A percentile compares a stretch with the other conserved stretches of the same genome.
These are phyloP conservation scores for Pavo muticus DNA, from an alignment of 2,113 vertebrate genomes.

Conservation along the genomic window DNA sequence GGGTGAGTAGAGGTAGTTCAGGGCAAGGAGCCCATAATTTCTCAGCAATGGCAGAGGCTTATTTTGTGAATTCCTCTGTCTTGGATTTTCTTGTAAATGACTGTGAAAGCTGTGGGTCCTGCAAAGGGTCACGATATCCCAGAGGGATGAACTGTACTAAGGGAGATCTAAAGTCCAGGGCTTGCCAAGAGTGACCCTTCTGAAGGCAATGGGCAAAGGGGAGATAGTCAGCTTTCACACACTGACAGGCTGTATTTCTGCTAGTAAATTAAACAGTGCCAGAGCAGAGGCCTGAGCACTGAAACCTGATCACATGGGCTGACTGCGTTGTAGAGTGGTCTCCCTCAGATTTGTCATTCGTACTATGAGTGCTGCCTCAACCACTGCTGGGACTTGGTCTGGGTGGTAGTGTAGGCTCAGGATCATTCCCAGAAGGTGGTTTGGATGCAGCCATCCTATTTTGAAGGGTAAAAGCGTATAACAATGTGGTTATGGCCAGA, in stretches of 20 bases:
- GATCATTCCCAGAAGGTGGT: background rate
- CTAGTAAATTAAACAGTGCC: background rate
- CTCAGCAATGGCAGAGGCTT: background rate
- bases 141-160: background rate
- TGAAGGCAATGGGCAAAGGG: background rate
- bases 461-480: background rate
- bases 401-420: background rate
- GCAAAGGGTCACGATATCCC: background rate
- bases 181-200: background rate
- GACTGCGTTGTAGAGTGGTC: background rate
- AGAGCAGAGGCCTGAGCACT: background rate
- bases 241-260: accelerated
- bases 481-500: background rate
- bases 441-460: background rate
- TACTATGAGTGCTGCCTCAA: background rate
- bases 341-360: accelerated
- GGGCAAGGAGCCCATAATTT: background rate
- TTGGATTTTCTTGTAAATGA: background rate
- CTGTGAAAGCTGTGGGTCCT: background rate
- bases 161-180: background rate
- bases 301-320: background rate
- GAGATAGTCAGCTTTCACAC: background rate
- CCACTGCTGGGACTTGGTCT: background rate
- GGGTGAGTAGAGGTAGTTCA: background rate
- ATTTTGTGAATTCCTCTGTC: background rate